Base-by-base conservation (phyloP, 2,113 vertebrate genomes). In the Gymnarchus niloticus region DNA sequence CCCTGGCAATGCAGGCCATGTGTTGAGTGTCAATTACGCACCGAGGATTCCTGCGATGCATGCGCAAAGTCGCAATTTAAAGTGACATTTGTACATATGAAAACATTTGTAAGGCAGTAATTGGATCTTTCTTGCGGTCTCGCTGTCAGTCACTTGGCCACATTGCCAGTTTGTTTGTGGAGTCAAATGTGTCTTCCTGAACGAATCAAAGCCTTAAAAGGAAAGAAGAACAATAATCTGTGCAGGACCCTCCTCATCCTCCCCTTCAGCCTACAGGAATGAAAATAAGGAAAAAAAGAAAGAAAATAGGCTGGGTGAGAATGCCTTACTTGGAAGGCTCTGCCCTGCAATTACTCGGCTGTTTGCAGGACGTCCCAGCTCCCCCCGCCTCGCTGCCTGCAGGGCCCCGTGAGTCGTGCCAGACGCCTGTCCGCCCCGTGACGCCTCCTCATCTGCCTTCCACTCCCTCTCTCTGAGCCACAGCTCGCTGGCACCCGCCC, bases 81-180 rank as follows among this genome's bases (percentile, higher is more conserved):
- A 94, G 93, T 92, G 92, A 94, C 87, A 89, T 86, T 88, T 93
- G 93, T 95, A 90, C 92, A 87, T 86, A 89, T 88, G 92, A 94
- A 94, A 90, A 84, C 91, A 93, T 93, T 92, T 93, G 91, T 92
- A 94, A 93, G 91, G 87, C 91, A 88, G 91, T 96, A 96, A 96
- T 94, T 95, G 94, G 96, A 95, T 94, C 94, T 93, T 92, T 94
- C n/a, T 93, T 84, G 92, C 92, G 94, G 91, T 91, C 21, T 93
- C 92, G 93, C 93, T 93, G 91, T 91, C 93, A 92, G 93, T 92
- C 93, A 92, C 91, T 85, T 81, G 86, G 77, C 44, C 51, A 84
- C 52, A 61, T 76, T 83, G 86, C 54, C 54, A 83, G 85, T 87
- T 65, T 51, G 81, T 87, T 83, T 56, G 46, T 76, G 57, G 59